Evolutionary conservation across 2,888 invertebrate species (phyloP).

Genomic region (Panorpa germanica): DNA sequence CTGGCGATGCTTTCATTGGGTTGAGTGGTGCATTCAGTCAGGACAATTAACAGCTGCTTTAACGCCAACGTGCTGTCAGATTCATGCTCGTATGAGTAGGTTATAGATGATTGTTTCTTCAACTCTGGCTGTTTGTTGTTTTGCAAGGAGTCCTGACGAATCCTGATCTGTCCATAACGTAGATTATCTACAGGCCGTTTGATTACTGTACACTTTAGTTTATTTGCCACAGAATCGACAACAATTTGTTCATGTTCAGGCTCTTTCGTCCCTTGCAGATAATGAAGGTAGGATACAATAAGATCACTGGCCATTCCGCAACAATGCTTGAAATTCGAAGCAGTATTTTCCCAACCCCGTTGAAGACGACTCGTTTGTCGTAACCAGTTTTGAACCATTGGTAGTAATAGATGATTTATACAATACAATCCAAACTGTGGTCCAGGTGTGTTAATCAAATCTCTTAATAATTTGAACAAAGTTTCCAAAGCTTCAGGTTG

Average conservation of each 20-base stretch:
- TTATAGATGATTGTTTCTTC: too few species aligned
- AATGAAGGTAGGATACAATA: constrained; percentile 67
- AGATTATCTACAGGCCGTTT: constrained; percentile 22
- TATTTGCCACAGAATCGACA: constrained; percentile 6
- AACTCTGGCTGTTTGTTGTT: constrained; percentile 7
- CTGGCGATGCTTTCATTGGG: constrained; percentile 79
- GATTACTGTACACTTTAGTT: constrained; percentile 17
- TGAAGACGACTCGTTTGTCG: constrained; percentile 53
- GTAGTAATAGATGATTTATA: constrained; percentile 77
- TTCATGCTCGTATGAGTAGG: too few species aligned
- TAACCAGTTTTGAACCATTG: constrained; percentile 87
- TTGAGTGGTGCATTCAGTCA: constrained; percentile 81
- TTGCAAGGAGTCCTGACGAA: constrained; percentile 10
- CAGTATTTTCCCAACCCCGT: constrained; percentile 53
- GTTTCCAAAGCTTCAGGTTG: constrained; percentile 77
- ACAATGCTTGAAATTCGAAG: constrained; percentile 87
- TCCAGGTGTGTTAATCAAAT: constrained; percentile 62
- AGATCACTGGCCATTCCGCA: constrained; percentile 84
- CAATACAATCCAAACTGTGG: constrained; percentile 80
- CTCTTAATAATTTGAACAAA: constrained; percentile 64
- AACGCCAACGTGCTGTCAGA: constrained; percentile 51
- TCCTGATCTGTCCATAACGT: constrained; percentile 21
- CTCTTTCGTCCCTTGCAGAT: constrained; percentile 38
- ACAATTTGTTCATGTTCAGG: neutral
- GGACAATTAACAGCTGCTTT: constrained; percentile 65